Conservation (phyloP, 2,113 vertebrate species). For the Nanorana parkeri region DNA sequence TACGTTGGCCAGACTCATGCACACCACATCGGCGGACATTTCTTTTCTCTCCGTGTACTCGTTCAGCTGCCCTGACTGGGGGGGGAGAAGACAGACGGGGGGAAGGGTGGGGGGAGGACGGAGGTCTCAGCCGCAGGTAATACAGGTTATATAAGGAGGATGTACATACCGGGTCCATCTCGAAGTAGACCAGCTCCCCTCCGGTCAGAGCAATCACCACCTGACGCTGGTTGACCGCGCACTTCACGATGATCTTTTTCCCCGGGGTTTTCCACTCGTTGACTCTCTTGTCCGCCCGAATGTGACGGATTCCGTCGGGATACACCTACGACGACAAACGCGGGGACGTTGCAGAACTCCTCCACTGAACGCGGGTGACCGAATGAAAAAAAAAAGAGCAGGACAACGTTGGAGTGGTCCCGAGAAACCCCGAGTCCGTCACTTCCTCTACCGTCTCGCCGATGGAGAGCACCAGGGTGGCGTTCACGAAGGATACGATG, state of each 20-base stretch:
- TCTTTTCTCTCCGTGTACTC: constrained; percentile 98
- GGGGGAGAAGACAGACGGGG: accelerated
- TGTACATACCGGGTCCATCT: constrained; percentile 94
- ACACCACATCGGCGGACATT: constrained; percentile 97
- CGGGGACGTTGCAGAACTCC: not conserved
- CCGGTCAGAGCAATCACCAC: constrained; percentile 98
- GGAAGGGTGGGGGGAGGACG: too few relatives aligned
- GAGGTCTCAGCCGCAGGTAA: not conserved
- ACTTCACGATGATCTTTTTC: constrained; percentile 96
- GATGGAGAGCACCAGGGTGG: constrained; percentile 93
- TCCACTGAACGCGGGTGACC: too few relatives aligned
- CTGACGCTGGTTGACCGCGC: constrained; percentile 97
- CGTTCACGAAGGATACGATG: constrained; percentile 98
- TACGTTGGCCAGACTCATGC: constrained; percentile 97
- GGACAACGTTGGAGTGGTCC: constrained; percentile 95
- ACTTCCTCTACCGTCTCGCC: constrained; percentile 99
- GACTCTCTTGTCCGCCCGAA: constrained; percentile 96
- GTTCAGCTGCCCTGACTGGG: constrained; percentile 94
- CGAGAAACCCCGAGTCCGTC: constrained; percentile 96
- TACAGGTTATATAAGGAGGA: not conserved
- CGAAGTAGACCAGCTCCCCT: constrained; percentile 97
- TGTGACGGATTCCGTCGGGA: constrained; percentile 96
- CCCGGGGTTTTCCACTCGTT: constrained; percentile 99
- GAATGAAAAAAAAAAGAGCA: constrained; percentile 73
- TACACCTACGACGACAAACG: constrained; percentile 83